A percentile compares a stretch with the other conserved stretches of the same genome.
Evolutionary conservation across 2,797 vertebrate species (phyloP).

Genomic region (Centroberyx gerrardi): DNA sequence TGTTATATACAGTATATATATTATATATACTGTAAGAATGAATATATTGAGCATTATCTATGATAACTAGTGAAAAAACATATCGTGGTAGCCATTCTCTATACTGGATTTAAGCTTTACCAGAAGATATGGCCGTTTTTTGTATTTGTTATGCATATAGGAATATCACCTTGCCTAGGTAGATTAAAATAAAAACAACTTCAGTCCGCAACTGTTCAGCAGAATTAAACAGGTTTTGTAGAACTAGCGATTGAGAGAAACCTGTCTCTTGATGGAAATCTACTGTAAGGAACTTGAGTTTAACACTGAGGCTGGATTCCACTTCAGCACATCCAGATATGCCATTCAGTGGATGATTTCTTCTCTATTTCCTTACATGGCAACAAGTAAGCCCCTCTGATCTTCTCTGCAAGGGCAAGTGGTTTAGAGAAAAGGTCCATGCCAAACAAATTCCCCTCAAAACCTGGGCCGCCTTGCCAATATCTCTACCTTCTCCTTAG

Average conservation of each 20-base stretch:
- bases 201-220: not conserved
- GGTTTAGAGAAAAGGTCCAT: not conserved
- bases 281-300: not conserved
- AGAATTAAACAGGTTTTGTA: too few species aligned
- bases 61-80: not conserved
- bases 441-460: not conserved
- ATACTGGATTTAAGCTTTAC: conserved; percentile 2
- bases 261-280: not conserved
- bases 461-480: not conserved
- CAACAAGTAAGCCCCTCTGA: not conserved
- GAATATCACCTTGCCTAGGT: not conserved
- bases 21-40: too few species aligned
- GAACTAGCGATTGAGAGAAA: not conserved
- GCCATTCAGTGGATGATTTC: not conserved
- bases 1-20: too few species aligned
- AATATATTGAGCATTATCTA: conserved; percentile 13
- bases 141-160: not conserved
- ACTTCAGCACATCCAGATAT: not conserved
- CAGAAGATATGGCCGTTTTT: not conserved
- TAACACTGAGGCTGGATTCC: not conserved
- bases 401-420: not conserved
- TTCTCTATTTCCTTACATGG: too few species aligned
- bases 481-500: not conserved
- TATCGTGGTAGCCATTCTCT: conserved; percentile 1
- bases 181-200: not conserved